Evolutionary conservation across 2,888 invertebrate species (phyloP).

Genomic region (Pyrochroa serraticornis): DNA sequence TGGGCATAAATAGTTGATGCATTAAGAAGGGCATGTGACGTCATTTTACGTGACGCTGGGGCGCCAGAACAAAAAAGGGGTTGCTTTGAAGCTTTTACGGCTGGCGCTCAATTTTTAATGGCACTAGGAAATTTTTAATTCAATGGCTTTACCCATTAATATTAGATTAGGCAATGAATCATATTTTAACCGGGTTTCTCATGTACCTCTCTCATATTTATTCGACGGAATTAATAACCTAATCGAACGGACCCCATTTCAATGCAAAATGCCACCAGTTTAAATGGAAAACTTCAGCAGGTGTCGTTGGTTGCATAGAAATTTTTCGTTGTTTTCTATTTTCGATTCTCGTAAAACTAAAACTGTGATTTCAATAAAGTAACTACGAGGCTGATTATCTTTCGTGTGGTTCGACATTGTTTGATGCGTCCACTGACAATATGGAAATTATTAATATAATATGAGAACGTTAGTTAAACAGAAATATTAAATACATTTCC

Average conservation of each 20-base stretch:
- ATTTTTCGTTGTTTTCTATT: too few relatives aligned
- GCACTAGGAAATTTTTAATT: conserved; percentile 39
- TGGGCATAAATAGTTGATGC: conserved; percentile 48
- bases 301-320: too few relatives aligned
- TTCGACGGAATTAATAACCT: conserved; percentile 3
- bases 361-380: too few relatives aligned
- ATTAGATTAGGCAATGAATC: conserved; percentile 26
- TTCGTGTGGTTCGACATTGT: too few relatives aligned
- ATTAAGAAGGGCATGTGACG: conserved; percentile 48
- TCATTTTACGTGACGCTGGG: conserved; percentile 44
- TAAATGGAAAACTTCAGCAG: too few relatives aligned
- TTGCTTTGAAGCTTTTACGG: conserved; percentile 46
- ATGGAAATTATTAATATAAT: too few relatives aligned
- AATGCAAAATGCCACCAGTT: too few relatives aligned
- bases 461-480: conserved; percentile 1
- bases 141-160: conserved; percentile 36
- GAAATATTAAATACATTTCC: neutral
- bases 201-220: conserved; percentile 4
- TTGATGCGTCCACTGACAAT: too few relatives aligned
- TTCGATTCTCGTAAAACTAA: too few relatives aligned
- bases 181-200: conserved; percentile 13
- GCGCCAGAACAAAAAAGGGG: conserved; percentile 42
- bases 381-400: too few relatives aligned
- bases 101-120: conserved; percentile 43
- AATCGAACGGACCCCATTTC: neutral